Base-by-base conservation (phyloP, 2,797 vertebrate species). In the Galagoides demidoff region DNA sequence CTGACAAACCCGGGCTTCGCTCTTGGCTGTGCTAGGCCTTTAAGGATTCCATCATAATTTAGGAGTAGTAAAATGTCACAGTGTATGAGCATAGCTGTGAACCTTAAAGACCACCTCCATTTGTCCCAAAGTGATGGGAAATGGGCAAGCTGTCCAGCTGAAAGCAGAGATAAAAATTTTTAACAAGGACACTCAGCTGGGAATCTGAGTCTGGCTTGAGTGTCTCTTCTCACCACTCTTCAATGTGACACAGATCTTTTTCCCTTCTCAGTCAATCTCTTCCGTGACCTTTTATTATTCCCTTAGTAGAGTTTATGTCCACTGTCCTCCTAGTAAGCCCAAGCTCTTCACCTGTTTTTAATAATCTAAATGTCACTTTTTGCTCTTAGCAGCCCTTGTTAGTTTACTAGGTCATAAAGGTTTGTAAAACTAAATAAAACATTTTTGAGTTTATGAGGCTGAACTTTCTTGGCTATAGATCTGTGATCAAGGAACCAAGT, bases 391-490 rank as follows among this genome's bases (percentile, higher is more conserved):
- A 85, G 64, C 2, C 11, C 55, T 66, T 91, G 20, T 70, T 94
- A 87, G 20, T 73, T 96, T 86, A 79, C 19, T 64, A 76, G 89
- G 43, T 91, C 64, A 63, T 61, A 64, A 76, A 74, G 9, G 1
- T 85, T 95, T 96, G 92, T 79, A 84, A 90, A 90, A 88, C 1
- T 0, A 68, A 92, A 57, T 85, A 27, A 71, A 82, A 68, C 3
- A 22, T 91, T 95, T 81, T 93, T 66, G 91, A 89, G 77, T 94
- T 84, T 91, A 76, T 49, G 45, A 92, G 59, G 34, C 95, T 95
- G 59, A 96, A 84, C 17, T 52, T 84, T 68, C 39, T 84, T 84
- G 23, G 25, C 61, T 73, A 7, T 73, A 45, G 84, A 31, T 93
- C 1, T 10, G 43, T 29, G 49, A 31, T 52, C 76, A 92, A 13